A percentile compares a stretch with the other conserved stretches of the same genome.
phyloP scores from a whole-genome alignment of 2,888 invertebrate genomes.

The Leucoma salicis region DNA sequence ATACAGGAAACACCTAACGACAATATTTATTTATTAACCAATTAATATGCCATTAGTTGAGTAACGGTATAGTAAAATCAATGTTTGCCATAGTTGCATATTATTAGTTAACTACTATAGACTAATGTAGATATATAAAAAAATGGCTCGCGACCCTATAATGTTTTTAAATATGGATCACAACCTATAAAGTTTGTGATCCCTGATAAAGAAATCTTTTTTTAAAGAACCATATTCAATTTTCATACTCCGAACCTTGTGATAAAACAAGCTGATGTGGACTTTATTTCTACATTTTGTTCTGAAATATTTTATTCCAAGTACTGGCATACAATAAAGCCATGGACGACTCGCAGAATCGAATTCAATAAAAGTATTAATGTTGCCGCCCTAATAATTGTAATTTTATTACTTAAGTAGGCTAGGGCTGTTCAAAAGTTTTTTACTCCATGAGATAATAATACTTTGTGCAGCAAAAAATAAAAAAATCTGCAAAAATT shows the following conservation, averaged over 20 bases:
- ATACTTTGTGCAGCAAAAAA: conserved; percentile 1
- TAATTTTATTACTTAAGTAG: conserved; percentile 30
- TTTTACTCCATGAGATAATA: conserved; percentile 11
- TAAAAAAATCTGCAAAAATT: background rate
- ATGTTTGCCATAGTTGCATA: too few relatives aligned
- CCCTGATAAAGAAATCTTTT: too few relatives aligned
- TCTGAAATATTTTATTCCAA: conserved; percentile 33
- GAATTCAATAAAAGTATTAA: conserved; percentile 32
- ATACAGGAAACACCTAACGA: too few relatives aligned
- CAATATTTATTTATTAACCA: too few relatives aligned
- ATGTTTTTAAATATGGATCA: too few relatives aligned
- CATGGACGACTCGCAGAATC: conserved; percentile 9
- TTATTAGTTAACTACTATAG: too few relatives aligned
- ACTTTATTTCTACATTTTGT: conserved; percentile 19
- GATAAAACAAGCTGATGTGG: conserved; percentile 24
- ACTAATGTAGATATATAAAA: conserved; percentile 37
- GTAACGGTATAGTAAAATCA: too few relatives aligned
- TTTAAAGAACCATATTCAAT: too few relatives aligned
- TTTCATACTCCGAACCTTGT: background rate
- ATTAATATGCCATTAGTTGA: too few relatives aligned
- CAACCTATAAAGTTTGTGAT: too few relatives aligned
- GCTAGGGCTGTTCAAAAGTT: conserved; percentile 1
- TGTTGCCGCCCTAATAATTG: conserved; percentile 19
- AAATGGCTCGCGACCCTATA: too few relatives aligned
- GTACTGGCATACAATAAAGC: conserved; percentile 22